Conservation (phyloP, 2,797 vertebrate species). For the Chaunax sp. region DNA sequence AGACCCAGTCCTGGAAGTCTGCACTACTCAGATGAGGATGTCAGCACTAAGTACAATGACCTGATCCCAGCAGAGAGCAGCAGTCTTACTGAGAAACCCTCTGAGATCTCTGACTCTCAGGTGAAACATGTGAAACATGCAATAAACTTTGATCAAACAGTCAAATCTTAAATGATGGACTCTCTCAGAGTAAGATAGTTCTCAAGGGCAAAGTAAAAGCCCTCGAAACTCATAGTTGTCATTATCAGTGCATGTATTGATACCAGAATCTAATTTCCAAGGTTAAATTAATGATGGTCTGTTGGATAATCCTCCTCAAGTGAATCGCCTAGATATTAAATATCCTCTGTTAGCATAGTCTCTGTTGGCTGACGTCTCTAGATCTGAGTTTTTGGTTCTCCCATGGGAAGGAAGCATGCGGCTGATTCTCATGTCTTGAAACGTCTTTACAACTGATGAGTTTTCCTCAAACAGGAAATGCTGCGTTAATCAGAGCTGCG, state of each 20-base stretch:
- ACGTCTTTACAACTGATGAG: conserved; percentile 55
- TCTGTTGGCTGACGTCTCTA: conserved; percentile 44
- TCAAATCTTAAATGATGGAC: too few species aligned
- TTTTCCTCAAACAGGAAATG: conserved; percentile 65
- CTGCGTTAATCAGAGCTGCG: conserved; percentile 42
- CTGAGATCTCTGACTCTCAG: conserved; percentile 97
- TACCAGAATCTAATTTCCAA: conserved; percentile 18
- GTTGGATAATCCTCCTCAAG: too few species aligned
- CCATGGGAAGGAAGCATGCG: conserved; percentile 52
- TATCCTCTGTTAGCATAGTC: conserved; percentile 32
- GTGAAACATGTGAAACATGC: conserved; percentile 66
- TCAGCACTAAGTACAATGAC: conserved; percentile 96
- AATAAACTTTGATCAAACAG: conserved; percentile 45
- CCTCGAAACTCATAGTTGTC: conserved; percentile 12
- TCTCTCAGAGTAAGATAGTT: conserved; percentile 48
- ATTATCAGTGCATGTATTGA: conserved; percentile 13
- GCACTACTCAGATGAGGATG: conserved; percentile 97
- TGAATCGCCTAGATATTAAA: conserved; percentile 49
- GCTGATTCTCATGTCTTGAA: conserved; percentile 46
- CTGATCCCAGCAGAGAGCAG: conserved; percentile 96
- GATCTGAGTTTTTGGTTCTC: conserved; percentile 40
- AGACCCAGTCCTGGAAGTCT: conserved; percentile 96
- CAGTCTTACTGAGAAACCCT: conserved; percentile 97
- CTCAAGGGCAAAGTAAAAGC: too few species aligned
- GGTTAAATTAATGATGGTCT: conserved; percentile 38